Evolutionary conservation across 2,888 invertebrate species (phyloP).

Genomic region (Caenorhabditis drosophilae): DNA sequence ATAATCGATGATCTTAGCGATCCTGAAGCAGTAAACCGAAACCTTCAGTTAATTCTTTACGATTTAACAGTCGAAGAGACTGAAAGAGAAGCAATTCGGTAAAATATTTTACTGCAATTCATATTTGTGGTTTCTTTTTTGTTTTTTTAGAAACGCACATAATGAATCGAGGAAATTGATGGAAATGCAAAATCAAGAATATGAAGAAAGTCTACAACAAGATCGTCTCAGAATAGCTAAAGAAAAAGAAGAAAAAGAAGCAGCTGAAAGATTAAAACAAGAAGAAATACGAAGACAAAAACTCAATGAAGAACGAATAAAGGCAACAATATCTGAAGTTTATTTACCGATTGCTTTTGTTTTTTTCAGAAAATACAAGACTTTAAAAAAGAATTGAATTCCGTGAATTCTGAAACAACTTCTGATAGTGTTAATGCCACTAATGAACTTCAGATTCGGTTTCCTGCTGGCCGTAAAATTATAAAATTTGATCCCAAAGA

Average conservation of each 20-base stretch:
- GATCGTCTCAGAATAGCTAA: constrained; percentile 23
- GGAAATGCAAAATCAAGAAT: constrained; percentile 35
- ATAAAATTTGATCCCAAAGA: constrained; percentile 23
- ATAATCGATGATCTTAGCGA: constrained; percentile 10
- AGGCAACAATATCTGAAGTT: constrained; percentile 9
- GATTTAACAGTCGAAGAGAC: constrained; percentile 25
- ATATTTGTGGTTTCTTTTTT: no score
- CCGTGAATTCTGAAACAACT: no score
- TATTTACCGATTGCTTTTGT: not conserved
- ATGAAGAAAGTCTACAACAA: constrained; percentile 19
- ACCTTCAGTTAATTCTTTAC: constrained; percentile 11
- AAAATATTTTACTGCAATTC: not conserved
- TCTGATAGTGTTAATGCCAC: constrained; percentile 8
- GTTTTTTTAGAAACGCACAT: constrained; percentile 2
- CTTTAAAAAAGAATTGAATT: constrained; percentile 3
- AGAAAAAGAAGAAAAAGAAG: constrained; percentile 13
- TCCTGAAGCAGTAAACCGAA: constrained; percentile 9
- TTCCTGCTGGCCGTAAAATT: constrained; percentile 24
- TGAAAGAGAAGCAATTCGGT: constrained; percentile 3
- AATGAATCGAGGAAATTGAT: constrained; percentile 21
- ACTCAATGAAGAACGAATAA: constrained; percentile 6
- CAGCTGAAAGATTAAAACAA: constrained; percentile 4
- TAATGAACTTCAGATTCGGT: constrained; percentile 23
- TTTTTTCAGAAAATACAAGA: constrained; percentile 11
- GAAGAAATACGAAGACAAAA: constrained; percentile 12